Evolutionary conservation across 1,140 invertebrate genomes (phyloP), one percentile per base, ranked within the genome.

Genomic region (Brachionus rubens): DNA sequence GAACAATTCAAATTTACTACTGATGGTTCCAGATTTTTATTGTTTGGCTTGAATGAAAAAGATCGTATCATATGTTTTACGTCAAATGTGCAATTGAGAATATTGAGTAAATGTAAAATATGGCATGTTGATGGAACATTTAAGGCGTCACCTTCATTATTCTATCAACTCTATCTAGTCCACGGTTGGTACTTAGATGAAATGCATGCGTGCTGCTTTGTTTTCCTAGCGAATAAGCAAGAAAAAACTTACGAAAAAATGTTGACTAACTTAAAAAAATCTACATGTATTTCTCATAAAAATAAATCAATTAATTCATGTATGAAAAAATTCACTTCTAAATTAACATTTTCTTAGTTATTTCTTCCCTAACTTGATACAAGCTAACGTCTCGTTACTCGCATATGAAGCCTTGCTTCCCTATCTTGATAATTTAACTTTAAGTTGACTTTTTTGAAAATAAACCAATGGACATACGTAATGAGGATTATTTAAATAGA

Each of bases 91-190:
- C 48, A 50, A 50, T 12, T 50, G 21, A 24, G 5, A 24, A 50
- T 50, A 24, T 50, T 50, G 26, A 50, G 12, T 50, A 19, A 50
- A 50, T 19, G 48, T 50, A 50, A 24, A 50, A 50, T 16, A 50
- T 50, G 48, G 48, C 48, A 50, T 50, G 48, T 50, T 50, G 48
- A 50, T 50, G 48, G 48, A 50, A 50, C 48, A 50, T 50, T 50
- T 50, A 21, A 21, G 26, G 21, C 48, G 12, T 16, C 19, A 24
- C 48, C 48, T 21, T 24, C 48, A 16, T 21, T 21, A 50, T 50
- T 50, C 26, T 50, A 50, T 50, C 48, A 50, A 24, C 26, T 50
- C 3, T 50, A 19, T 50, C 26, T 19, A 50, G 26, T 50, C 26
- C 48, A 50, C 48, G 2, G 19, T 24, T 50, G 48, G 12, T 21